These are phyloP conservation scores for Ploceus nigricollis DNA, from an alignment of 2,113 vertebrate genomes.

Conservation along the genomic window DNA sequence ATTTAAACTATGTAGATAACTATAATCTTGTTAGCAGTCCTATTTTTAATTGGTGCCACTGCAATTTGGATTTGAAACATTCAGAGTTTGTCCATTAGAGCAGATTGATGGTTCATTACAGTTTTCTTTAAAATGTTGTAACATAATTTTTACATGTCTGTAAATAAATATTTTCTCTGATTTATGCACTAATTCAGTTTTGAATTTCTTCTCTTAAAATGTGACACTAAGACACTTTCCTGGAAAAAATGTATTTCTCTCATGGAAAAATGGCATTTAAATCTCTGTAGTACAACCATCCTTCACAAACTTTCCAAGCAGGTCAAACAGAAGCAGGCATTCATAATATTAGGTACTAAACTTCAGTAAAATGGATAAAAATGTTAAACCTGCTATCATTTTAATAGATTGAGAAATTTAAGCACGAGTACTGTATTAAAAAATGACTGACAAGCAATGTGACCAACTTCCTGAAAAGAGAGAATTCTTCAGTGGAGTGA, in stretches of 20 bases:
- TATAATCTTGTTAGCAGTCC: background rate
- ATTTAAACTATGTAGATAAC: conserved; percentile 6
- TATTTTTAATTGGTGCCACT: conserved; percentile 37
- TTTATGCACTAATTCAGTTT: conserved; percentile 55
- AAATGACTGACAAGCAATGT: background rate
- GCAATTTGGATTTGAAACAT: background rate
- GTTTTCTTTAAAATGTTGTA: conserved; percentile 68
- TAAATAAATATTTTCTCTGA: conserved; percentile 78
- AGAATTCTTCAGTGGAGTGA: background rate
- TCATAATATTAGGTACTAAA: background rate
- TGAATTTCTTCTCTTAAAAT: background rate
- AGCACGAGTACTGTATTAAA: background rate
- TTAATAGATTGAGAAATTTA: background rate
- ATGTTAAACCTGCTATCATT: background rate
- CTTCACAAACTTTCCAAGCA: background rate
- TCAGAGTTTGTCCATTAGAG: conserved; percentile 1
- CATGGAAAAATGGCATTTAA: background rate
- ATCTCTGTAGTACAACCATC: background rate
- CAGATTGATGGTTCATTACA: conserved; percentile 22
- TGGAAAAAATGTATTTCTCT: background rate
- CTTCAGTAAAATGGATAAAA: background rate
- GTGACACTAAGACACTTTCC: background rate
- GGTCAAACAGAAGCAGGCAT: background rate
- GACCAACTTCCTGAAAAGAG: background rate
- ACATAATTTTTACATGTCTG: conserved; percentile 76